Base-by-base conservation (phyloP, 1,140 invertebrate genomes). In the Achroia grisella region DNA sequence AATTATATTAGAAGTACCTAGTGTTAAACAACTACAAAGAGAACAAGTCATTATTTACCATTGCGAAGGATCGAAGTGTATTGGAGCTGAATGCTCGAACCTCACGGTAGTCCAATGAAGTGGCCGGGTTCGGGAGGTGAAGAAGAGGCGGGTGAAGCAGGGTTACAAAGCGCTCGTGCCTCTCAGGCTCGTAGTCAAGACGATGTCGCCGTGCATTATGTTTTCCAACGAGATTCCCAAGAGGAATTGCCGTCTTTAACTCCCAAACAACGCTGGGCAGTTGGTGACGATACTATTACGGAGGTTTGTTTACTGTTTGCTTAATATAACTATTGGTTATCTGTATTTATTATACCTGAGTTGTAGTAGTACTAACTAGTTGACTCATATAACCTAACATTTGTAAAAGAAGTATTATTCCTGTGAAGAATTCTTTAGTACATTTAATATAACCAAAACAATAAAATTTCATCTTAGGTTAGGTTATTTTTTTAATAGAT, bases 141-240 rank as follows among this genome's bases (percentile, higher is more conserved):
- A 65, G 86, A 86, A 70, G 86, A 84, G 67, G 76, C 74, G 67
- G 79, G 74, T 41, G 86, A 86, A 67, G 79, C 78, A 43, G 70
- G 63, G 41, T 68, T 80, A 47, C 80, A 86, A 54, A 75, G 57
- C 51, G 60, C 72, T 41, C 75, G 78, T 44, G 75, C 68, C 46
- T 68, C 81, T 34, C 85, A 87, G 49, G 86, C 77, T 44, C 87
- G 91, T 66, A 86, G 90, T 52, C 93, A 94, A 85, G 94, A 96
- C 78, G 95, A 96, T 88, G 93, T 93, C 42, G 92, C 93, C 72
- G 94, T 96, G 52, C 92, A 93, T 60, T 96, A 96, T 79, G 92
- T 95, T 45, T 96, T 94, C 81, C 94, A 95, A 86, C 85, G 94
- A 56, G 90, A 91, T 13, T 91, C 93, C 44, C 89, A 89, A 45